Conservation (phyloP, 1,140 invertebrate genomes). For the Pollicipes pollicipes region DNA sequence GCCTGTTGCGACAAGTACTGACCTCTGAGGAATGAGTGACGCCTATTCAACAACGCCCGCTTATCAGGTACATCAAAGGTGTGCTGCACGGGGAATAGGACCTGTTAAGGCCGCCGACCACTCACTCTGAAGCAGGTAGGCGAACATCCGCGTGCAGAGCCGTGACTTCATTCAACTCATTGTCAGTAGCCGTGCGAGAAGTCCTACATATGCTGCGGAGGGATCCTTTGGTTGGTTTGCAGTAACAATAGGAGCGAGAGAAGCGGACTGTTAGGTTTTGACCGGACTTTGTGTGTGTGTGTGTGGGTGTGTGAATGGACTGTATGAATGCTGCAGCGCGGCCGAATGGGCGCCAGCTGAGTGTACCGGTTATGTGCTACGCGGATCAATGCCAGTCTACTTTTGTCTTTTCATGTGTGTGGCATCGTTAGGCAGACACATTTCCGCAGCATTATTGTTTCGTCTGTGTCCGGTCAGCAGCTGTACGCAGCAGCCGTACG, state of each 20-base stretch:
- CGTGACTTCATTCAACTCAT: not conserved
- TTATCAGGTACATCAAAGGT: not conserved
- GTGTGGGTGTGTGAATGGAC: not conserved
- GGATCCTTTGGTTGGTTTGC: not conserved
- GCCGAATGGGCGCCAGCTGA: too few relatives aligned
- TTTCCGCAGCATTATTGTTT: too few relatives aligned
- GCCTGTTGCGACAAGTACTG: not conserved
- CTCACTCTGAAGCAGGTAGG: not conserved
- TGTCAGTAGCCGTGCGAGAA: not conserved
- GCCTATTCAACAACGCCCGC: not conserved
- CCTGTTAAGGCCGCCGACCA: not conserved
- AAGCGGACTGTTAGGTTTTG: too few relatives aligned
- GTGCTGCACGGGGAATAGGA: not conserved
- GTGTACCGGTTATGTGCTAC: too few relatives aligned
- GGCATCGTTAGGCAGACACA: too few relatives aligned
- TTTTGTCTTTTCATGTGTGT: too few relatives aligned
- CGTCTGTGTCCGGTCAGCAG: too few relatives aligned
- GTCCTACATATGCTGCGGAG: not conserved
- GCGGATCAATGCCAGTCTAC: too few relatives aligned
- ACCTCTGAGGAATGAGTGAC: not conserved
- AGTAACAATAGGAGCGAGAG: too few relatives aligned
- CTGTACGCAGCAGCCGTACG: too few relatives aligned
- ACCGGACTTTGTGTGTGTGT: too few relatives aligned
- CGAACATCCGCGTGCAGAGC: not conserved
- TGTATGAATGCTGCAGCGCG: too few relatives aligned